phyloP scores from a whole-genome alignment of 2,797 vertebrate species.

The Eulemur rubriventer region DNA sequence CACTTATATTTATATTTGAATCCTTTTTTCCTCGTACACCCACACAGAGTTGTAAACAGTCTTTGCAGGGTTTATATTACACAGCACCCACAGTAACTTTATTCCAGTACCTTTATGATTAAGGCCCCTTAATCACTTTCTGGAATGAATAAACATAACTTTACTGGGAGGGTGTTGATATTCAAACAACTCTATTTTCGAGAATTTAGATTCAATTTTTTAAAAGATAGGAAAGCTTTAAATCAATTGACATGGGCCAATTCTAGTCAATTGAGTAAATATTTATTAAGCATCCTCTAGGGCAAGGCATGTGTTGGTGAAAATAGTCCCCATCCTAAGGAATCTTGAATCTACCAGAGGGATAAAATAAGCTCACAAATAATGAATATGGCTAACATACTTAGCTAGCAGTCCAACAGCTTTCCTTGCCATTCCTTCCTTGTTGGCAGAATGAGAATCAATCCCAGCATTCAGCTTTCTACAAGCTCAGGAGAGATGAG shows the following conservation, averaged over 20 bases:
- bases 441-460: slow-evolving; percentile 15
- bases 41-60: slow-evolving; percentile 71
- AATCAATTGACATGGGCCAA: neutral
- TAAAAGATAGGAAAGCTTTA: slow-evolving; percentile 17
- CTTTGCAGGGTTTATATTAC: slow-evolving; percentile 65
- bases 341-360: neutral
- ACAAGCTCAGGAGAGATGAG: neutral
- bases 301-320: neutral
- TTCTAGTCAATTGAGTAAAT: slow-evolving; percentile 52
- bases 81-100: slow-evolving; percentile 62
- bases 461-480: neutral
- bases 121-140: slow-evolving; percentile 71
- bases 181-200: slow-evolving; percentile 56
- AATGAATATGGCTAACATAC: neutral
- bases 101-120: slow-evolving; percentile 70
- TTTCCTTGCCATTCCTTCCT: neutral
- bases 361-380: neutral
- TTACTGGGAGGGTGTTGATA: slow-evolving; percentile 48
- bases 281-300: slow-evolving; percentile 18
- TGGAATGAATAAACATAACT: slow-evolving; percentile 67
- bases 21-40: slow-evolving; percentile 59
- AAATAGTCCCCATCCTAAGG: neutral
- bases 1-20: slow-evolving; percentile 70
- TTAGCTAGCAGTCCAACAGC: neutral
- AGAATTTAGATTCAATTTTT: slow-evolving; percentile 21